Evolutionary conservation across 1,140 invertebrate genomes (phyloP), one percentile per base, ranked within the genome.

Genomic region (Ditylenchus dipsaci): DNA sequence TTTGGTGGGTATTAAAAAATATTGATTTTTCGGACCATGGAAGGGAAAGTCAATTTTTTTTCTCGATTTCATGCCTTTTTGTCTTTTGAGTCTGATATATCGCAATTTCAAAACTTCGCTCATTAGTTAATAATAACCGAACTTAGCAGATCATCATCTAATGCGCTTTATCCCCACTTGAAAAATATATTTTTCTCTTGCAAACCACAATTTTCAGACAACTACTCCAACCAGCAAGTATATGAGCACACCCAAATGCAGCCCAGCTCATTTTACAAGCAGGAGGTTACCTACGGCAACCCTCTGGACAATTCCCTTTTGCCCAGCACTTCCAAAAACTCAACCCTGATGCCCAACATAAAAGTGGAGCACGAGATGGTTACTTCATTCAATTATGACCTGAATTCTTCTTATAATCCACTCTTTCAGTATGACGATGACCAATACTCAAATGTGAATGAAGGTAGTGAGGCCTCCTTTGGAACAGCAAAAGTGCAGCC

Each of bases 401-500:
- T 21, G 3, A 17, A 53, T 21, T 15, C 23, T 15, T 19, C n/a
- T 19, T 17, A 19, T 17, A 21, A 26, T 53, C 15, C 49, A 8
- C 49, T 7, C n/a, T 26, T 19, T 53, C n/a, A 53, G 23, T 21
- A 26, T 53, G 49, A 26, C 8, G 49, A 19, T 1, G 49, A 53
- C 15, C 49, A 53, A 53, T 19, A 53, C 49, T 53, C n/a, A 3
- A 53, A 26, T 53, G 49, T 19, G 3, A 53, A 53, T 15, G 49
- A 19, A 53, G 49, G 23, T 19, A 53, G 49, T 17, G 49, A 53
- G 49, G n/a, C 49, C 8, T 53, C 49, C n/a, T 53, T 33, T n/a
- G 15, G 59, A 47, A 30, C 59, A 61, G 33, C 3, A 3, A 38
- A 11, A 38, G 33, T 62, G 3, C 21, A 65, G 63, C 72, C 72